Evolutionary conservation across 1,140 invertebrate species (phyloP).

Genomic region (Meloidogyne chitwoodi): DNA sequence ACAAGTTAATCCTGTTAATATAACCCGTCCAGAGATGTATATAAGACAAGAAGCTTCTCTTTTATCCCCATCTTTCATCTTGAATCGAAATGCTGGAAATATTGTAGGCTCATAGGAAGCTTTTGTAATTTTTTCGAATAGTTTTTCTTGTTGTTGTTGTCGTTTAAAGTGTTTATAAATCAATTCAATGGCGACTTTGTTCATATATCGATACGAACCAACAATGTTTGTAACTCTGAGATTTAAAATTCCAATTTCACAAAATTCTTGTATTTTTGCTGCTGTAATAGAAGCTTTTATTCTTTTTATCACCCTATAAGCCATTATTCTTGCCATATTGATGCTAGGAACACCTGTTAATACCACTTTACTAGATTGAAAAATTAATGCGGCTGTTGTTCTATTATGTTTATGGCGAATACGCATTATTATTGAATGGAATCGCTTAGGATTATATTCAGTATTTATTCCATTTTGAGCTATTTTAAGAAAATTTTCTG

Average conservation of each 20-base stretch:
- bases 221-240: background rate
- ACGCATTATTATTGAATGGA: background rate
- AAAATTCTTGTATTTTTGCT: background rate
- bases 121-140: background rate
- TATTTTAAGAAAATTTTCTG: background rate
- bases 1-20: background rate
- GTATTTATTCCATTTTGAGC: background rate
- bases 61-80: background rate
- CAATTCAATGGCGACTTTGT: background rate
- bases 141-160: too few relatives aligned
- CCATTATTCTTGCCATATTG: background rate
- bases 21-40: background rate
- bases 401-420: background rate
- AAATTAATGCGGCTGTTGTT: background rate
- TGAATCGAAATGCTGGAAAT: background rate
- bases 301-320: background rate
- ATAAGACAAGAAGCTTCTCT: background rate
- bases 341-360: background rate
- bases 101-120: background rate
- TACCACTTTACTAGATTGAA: background rate
- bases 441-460: background rate
- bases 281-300: background rate
- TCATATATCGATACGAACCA: background rate
- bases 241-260: background rate
- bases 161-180: background rate